Base-by-base conservation (phyloP, 2,797 vertebrate genomes). In the Crenuchus spilurus region DNA sequence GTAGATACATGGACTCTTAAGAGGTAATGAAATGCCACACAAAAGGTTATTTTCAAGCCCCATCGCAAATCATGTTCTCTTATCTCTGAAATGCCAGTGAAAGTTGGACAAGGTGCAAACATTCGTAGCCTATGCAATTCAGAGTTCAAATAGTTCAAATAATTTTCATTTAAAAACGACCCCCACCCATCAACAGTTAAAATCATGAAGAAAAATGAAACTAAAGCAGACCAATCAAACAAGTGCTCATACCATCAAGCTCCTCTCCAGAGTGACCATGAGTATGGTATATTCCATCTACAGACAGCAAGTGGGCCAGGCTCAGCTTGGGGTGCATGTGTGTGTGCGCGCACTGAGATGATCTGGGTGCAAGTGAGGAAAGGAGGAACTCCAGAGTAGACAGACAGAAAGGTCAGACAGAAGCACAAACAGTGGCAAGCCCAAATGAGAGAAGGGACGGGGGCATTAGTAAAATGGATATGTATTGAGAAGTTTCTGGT, bases 401-500 rank as follows among this genome's bases (percentile, higher is more conserved):
- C 22, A 61, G 44, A 69, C 48, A 69, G 16, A 46, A 28, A 48
- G 16, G 48, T 62, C 54, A 35, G 39, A 65, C 70, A 80, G 85
- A 51, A 26, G 28, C 28, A 85, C 42, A 83, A 73, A 87, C 75
- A 58, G 80, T 69, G 81, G 75, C 24, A 37, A 88, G 84, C 83
- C 77, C 76, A 82, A 85, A 74, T 78, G 81, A 52, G 55, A 72
- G 69, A 57, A 75, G 73, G 84, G 31, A 81, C 78, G 82, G 84
- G 41, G 58, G 48, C 54, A 52, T 87, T 87, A 80, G 73, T 64
- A 73, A 41, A 85, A 88, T 87, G 84, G 87, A 93, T 92, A 91
- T 89, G 90, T 85, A 76, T 66, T 85, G 84, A 87, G 78, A 89
- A 88, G 90, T 85, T 85, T 86, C 81, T 81, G 81, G 82, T 83